Evolutionary conservation across 2,797 vertebrate species (phyloP).

Genomic region (Molossus molossus): DNA sequence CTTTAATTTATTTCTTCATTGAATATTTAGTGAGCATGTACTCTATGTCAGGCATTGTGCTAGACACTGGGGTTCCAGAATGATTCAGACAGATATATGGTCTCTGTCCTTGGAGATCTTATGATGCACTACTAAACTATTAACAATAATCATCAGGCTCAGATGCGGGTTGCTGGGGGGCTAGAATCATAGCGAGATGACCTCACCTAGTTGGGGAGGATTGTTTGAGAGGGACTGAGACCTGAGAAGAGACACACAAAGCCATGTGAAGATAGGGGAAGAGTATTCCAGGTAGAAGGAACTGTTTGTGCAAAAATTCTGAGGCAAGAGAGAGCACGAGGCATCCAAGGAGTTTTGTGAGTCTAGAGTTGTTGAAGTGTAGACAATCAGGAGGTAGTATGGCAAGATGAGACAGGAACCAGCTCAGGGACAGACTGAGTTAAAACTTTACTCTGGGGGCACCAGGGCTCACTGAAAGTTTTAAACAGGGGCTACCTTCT

Average conservation of each 20-base stretch:
- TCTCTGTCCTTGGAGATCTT: neutral
- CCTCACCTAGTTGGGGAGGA: neutral
- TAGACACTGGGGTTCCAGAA: neutral
- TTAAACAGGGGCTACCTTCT: neutral
- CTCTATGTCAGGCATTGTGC: neutral
- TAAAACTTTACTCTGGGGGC: neutral
- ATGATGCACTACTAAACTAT: neutral
- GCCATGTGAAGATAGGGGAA: neutral
- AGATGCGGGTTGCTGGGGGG: accelerated
- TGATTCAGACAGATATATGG: neutral
- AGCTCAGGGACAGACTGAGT: neutral
- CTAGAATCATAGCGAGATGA: neutral
- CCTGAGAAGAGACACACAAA: neutral
- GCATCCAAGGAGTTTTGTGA: neutral
- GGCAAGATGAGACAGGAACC: neutral
- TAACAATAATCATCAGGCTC: neutral
- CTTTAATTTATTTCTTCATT: constrained; percentile 16
- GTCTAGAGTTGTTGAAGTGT: neutral
- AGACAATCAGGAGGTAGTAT: neutral
- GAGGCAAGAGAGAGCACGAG: neutral
- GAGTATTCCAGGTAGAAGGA: neutral
- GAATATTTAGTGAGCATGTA: neutral
- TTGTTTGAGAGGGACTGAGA: neutral
- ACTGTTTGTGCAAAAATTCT: neutral
- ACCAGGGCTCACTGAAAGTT: neutral